Percentiles rank a stretch among this genome's conserved stretches.
Evolutionary conservation across 1,140 invertebrate genomes (phyloP).

Genomic region (Platyura marginata): DNA sequence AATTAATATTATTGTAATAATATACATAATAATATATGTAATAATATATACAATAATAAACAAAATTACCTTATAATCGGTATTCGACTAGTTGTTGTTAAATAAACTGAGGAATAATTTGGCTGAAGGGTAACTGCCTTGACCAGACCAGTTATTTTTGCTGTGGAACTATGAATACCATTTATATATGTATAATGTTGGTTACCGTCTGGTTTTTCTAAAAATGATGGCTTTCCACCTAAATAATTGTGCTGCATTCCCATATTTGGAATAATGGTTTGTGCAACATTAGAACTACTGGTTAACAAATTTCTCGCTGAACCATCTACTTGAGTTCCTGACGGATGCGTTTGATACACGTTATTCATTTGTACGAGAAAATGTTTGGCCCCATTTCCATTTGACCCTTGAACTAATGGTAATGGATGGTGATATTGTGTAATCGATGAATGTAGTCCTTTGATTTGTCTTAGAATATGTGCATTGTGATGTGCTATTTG

Average conservation of each 20-base stretch:
- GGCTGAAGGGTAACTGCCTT: background rate
- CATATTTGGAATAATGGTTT: background rate
- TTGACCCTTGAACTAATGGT: background rate
- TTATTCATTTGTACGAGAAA: background rate
- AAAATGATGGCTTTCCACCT: background rate
- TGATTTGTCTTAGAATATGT: constrained; percentile 1
- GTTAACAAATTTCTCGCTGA: background rate
- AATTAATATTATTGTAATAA: no score
- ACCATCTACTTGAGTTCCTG: background rate
- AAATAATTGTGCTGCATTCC: background rate
- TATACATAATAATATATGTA: background rate
- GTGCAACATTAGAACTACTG: constrained; percentile 1
- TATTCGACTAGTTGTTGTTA: background rate
- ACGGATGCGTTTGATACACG: background rate
- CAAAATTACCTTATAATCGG: background rate
- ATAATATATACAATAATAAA: background rate
- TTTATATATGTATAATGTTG: background rate
- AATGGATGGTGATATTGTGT: constrained; percentile 1
- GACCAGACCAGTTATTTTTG: background rate
- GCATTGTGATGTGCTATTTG: constrained; percentile 3
- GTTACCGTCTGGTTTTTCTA: background rate
- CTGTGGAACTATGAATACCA: background rate
- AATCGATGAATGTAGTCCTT: constrained; percentile 1
- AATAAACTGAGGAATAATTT: background rate
- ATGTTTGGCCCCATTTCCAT: background rate